Evolutionary conservation across 2,888 invertebrate species (phyloP), one percentile per base, ranked within the genome.

Genomic region (Ceratothoa steindachneri): DNA sequence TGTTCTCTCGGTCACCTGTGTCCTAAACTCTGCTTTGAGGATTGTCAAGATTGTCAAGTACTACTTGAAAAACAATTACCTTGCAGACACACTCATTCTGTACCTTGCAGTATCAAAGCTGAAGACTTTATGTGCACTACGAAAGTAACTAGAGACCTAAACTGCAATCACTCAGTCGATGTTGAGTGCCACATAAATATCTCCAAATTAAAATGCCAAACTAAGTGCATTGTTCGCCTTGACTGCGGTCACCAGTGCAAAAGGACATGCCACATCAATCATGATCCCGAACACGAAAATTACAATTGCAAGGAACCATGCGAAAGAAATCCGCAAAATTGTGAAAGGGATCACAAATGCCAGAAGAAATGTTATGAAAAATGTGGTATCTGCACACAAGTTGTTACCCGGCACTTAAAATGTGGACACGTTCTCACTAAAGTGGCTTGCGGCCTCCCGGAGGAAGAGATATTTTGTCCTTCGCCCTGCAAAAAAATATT

Each of bases 161-260:
- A 82, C 75, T 82, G 82, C 65, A 51, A 69, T 4, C 84, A 84
- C 74, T 51, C 15, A 12, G 75, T 79, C 0, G 55, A 77, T 31
- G 68, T 82, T 22, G 67, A 74, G 27, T 89, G 89, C 81, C 82
- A 80, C 67, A 74, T 80, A 71, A 80, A 80, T 31, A 83, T 86
- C 0, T 81, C 81, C 4, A 82, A 82, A 15, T 80, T 80, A 1
- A 70, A 82, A 1, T 88, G 88, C 79, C 81, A 82, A 0, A 81
- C 84, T 69, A 84, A 83, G 0, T 90, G 90, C 82, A 85, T 86
- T 60, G 83, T 83, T 30, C 85, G 88, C 28, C 84, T 90, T 28
- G 82, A 84, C 19, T 91, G 89, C 83, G 90, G 90, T 0, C 91
- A 91, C 83, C 83, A 84, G 0, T 91, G 91, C 82, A 79, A 67